Evolutionary conservation across 1,140 invertebrate genomes (phyloP), one percentile per base, ranked within the genome.

Genomic region (Drosophila elegans): DNA sequence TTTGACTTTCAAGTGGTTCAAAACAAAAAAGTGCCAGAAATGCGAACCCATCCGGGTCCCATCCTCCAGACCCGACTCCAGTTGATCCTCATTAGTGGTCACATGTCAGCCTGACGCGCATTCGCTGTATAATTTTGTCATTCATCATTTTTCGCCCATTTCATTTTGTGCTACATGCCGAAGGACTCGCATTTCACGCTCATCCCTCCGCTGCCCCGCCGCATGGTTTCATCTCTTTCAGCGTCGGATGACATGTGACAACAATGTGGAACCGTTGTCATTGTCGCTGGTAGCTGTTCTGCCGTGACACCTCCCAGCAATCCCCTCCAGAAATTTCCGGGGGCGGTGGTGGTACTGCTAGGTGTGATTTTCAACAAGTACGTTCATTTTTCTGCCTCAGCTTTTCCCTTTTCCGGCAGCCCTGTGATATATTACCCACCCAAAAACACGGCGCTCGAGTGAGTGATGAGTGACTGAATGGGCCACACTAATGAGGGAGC

Each of bases 61-160:
- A 54, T 55, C 34, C 44, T 34, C 9, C 41, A 2, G 16, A 11
- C 60, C 45, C 73, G 74, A 55, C 64, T 80, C 46, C 52, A 88
- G 84, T 83, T 88, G 79, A 89, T 88, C 83, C 84, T 88, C 84
- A 88, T 88, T 88, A 89, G 83, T 88, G 83, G 83, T 89, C 83
- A 89, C 83, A 88, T 88, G 84, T 88, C 83, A 80, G 80, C 42
- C 44, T 53, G 83, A 80, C 60, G 73, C 75, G 84, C 83, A 86
- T 83, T 86, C 88, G 75, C 84, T 89, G 83, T 83, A 88, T 88
- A 88, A 88, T 88, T 89, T 88, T 88, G 84, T 89, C 83, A 89
- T 88, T 89, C 83, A 88, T 88, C 76, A 88, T 88, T 88, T 83
- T 88, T 88, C 80, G 72, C 76, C 80, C 83, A 86, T 86, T 86